Percentiles rank a stretch among this genome's conserved stretches.
Conservation (phyloP, 1,140 invertebrate genomes). For the Monochamus saltuarius region DNA sequence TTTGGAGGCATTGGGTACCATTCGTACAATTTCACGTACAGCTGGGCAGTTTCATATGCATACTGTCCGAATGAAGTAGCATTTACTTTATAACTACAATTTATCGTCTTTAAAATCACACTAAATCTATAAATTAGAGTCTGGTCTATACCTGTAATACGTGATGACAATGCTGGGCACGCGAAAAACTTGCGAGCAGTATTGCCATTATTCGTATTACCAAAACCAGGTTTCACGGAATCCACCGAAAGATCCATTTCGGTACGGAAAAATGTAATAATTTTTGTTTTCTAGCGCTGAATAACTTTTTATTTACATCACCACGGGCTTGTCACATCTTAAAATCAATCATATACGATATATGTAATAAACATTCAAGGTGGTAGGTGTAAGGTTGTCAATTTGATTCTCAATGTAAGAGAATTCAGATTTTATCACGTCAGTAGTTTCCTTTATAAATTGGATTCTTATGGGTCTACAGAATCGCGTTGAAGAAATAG, state of each 20-base stretch:
- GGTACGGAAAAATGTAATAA: slow-evolving; percentile 6
- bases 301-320: no score
- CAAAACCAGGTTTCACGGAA: slow-evolving; percentile 44
- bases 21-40: slow-evolving; percentile 2
- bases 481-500: no score
- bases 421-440: no score
- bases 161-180: slow-evolving; percentile 34
- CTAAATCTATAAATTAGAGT: slow-evolving; percentile 39
- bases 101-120: not conserved
- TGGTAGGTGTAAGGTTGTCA: no score
- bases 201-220: slow-evolving; percentile 49
- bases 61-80: not conserved
- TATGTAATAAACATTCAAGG: no score
- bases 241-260: slow-evolving; percentile 42
- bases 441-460: no score
- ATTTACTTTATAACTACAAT: slow-evolving; percentile 1
- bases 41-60: slow-evolving; percentile 9
- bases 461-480: no score
- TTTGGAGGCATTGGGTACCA: slow-evolving; percentile 20
- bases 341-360: no score
- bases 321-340: no score
- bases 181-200: slow-evolving; percentile 49
- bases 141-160: slow-evolving; percentile 42
- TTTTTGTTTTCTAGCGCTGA: no score
- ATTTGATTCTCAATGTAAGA: no score